A percentile compares a stretch with the other conserved stretches of the same genome.
Evolutionary conservation across 2,888 invertebrate genomes (phyloP).

Genomic region (Aproaerema taeniolella): DNA sequence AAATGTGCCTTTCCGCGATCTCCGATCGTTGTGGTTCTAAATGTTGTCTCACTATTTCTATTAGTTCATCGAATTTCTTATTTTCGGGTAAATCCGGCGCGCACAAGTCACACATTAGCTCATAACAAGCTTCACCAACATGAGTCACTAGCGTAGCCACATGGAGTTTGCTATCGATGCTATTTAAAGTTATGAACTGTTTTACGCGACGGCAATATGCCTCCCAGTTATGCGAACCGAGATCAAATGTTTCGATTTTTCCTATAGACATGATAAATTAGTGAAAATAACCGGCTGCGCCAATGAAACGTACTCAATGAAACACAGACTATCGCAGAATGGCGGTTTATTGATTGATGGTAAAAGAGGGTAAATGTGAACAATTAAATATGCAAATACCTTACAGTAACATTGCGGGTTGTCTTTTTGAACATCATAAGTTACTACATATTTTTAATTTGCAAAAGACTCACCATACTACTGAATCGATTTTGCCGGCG

Average conservation of each 20-base stretch:
- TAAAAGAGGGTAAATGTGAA: no score
- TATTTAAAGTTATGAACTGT: constrained; percentile 2
- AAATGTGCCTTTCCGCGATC: constrained; percentile 24
- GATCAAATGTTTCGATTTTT: not conserved
- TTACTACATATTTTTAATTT: no score
- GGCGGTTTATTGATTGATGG: no score
- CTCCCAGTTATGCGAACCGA: not conserved
- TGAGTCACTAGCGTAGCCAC: constrained; percentile 4
- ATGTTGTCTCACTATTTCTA: constrained; percentile 15
- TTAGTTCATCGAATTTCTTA: constrained; percentile 13
- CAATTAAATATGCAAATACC: no score
- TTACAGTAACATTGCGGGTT: no score
- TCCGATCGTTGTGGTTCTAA: constrained; percentile 23
- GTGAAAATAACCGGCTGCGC: no score
- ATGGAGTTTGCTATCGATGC: not conserved
- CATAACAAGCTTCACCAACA: constrained; percentile 4
- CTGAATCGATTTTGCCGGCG: no score
- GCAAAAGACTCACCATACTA: no score
- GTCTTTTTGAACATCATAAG: no score
- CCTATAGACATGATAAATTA: not conserved
- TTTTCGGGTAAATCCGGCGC: constrained; percentile 11
- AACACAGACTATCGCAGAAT: no score
- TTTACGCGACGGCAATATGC: constrained; percentile 1
- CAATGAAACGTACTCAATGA: no score
- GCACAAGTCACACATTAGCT: constrained; percentile 14